These are phyloP conservation scores for Hemaris fuciformis DNA, from an alignment of 2,888 invertebrate species.

Conservation along the genomic window DNA sequence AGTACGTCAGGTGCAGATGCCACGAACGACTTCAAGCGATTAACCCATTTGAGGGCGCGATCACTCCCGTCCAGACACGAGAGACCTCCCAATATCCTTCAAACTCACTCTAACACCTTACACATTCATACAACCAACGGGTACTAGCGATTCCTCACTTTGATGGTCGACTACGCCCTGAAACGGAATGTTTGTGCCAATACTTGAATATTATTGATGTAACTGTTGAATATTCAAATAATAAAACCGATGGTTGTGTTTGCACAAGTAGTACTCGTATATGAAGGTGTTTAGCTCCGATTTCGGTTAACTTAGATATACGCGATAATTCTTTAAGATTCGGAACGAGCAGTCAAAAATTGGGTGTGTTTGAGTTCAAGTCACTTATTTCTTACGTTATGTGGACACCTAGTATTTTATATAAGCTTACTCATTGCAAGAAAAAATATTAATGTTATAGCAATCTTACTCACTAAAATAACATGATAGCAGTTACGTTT, in stretches of 20 bases:
- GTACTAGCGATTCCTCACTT: slow-evolving; percentile 33
- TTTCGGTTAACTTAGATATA: slow-evolving; percentile 3
- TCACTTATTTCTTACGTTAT: no score
- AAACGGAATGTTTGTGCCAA: slow-evolving; percentile 66
- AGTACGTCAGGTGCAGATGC: slow-evolving; percentile 76
- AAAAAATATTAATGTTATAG: no score
- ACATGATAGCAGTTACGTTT: no score
- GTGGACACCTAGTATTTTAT: no score
- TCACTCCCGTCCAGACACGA: slow-evolving; percentile 37
- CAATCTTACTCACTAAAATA: no score
- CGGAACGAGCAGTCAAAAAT: no score
- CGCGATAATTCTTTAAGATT: no score
- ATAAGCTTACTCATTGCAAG: no score
- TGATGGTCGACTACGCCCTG: slow-evolving; percentile 40
- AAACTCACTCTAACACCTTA: slow-evolving; percentile 26
- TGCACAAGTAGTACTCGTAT: slow-evolving; percentile 36
- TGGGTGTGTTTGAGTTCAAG: no score
- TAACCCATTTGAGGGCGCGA: slow-evolving; percentile 71
- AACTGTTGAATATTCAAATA: slow-evolving; percentile 49
- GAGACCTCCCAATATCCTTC: slow-evolving; percentile 41
- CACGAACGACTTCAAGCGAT: slow-evolving; percentile 67
- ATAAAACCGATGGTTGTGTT: slow-evolving; percentile 43
- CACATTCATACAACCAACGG: slow-evolving; percentile 24
- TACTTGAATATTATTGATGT: slow-evolving; percentile 70
- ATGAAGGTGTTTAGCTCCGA: slow-evolving; percentile 23